Percentiles rank a stretch among this genome's conserved stretches.
Evolutionary conservation across 2,888 invertebrate species (phyloP).

Genomic region (Andrena fulva): DNA sequence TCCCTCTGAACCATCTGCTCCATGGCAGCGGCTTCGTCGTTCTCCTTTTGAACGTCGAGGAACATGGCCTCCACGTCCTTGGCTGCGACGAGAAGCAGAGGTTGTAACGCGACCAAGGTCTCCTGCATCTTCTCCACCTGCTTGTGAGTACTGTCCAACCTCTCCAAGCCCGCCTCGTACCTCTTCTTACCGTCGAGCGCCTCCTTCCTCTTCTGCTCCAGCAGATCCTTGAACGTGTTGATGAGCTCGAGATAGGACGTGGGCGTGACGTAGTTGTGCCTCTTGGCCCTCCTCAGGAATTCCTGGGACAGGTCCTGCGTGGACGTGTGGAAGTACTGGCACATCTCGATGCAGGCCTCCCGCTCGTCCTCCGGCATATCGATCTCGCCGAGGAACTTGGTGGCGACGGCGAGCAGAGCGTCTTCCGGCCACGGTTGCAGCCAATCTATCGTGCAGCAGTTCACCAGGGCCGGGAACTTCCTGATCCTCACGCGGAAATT

Average conservation of each 20-base stretch:
- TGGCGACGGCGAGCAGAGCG: slow-evolving; percentile 95
- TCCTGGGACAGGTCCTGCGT: slow-evolving; percentile 90
- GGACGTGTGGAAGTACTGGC: slow-evolving; percentile 95
- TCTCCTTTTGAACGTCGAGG: slow-evolving; percentile 94
- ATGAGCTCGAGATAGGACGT: slow-evolving; percentile 97
- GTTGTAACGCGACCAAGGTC: slow-evolving; percentile 93
- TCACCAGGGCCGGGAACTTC: slow-evolving; percentile 96
- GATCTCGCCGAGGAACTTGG: slow-evolving; percentile 90
- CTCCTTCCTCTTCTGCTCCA: slow-evolving; percentile 90
- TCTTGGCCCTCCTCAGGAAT: slow-evolving; percentile 88
- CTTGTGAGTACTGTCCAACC: slow-evolving; percentile 93
- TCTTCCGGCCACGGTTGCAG: slow-evolving; percentile 98
- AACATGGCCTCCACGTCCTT: slow-evolving; percentile 95
- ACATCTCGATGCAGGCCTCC: slow-evolving; percentile 93
- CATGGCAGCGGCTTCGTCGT: slow-evolving; percentile 93
- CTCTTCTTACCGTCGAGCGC: slow-evolving; percentile 89
- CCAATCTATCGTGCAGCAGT: slow-evolving; percentile 98
- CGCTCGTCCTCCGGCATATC: slow-evolving; percentile 91
- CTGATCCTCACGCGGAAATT: slow-evolving; percentile 92
- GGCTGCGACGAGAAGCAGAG: slow-evolving; percentile 94
- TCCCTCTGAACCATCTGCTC: slow-evolving; percentile 93
- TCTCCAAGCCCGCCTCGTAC: slow-evolving; percentile 94
- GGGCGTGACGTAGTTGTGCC: slow-evolving; percentile 96
- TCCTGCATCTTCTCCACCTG: slow-evolving; percentile 93
- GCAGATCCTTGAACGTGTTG: slow-evolving; percentile 93